Evolutionary conservation across 2,888 invertebrate species (phyloP), one percentile per base, ranked within the genome.

Genomic region (Mythimna vitellina): DNA sequence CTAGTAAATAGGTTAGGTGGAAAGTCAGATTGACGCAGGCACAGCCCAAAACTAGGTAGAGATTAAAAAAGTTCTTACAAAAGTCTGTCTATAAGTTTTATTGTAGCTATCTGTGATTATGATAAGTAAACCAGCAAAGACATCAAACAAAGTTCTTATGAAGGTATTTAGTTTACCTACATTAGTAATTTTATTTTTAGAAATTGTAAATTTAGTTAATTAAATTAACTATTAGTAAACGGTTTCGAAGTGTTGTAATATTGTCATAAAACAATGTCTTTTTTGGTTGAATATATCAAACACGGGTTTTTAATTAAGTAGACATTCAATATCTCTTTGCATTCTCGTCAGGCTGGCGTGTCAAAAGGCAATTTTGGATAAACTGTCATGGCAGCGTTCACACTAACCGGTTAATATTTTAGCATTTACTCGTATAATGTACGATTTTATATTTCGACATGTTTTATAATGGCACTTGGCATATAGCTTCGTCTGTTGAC

Each of bases 1-100:
- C 87, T 82, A 85, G 82, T 84, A 86, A 88, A 86, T 86, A 86
- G 86, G 87, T 88, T 88, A 81, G 76, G 81, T 81, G 85, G 84
- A 87, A 87, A 76, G 63, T 42, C 61, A 73, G 64, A 69, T 25
- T 79, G 76, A 74, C 81, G 72, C 67, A 81, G 65, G 58, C 67
- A 62, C 42, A 61, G 12, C 42, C 17, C 56, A 60, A 70, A 81
- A 81, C 77, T 62, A 65, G 63, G 56, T 61, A 78, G 22, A 66
- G 58, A 83, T 83, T 71, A 76, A n/a, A 71, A 67, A 80, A 80
- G 66, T 80, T 80, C 49, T 35, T 14, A 32, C 64, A 32, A 54
- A 62, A 78, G 10, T 58, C 42, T 61, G 32, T 25, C 46, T 56
- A 8, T 65, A 22, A 68, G 32, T 69, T 71, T 68, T 78, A 71